A percentile compares a stretch with the other conserved stretches of the same genome.
These are phyloP conservation scores for Parauchenoglanis ngamensis DNA, from an alignment of 2,797 vertebrate genomes.

Conservation along the genomic window DNA sequence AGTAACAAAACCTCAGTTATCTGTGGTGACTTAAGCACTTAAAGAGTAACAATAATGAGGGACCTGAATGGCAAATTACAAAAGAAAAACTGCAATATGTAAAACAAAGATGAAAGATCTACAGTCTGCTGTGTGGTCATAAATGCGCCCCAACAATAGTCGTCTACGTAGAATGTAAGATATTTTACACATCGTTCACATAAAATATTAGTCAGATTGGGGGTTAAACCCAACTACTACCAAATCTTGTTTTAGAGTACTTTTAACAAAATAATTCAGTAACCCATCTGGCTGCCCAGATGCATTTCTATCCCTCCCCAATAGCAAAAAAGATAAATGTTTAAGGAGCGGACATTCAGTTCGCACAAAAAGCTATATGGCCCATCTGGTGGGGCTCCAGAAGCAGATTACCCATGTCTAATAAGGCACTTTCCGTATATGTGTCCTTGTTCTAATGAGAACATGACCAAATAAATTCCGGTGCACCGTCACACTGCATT, in stretches of 20 bases:
- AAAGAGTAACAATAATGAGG: conserved; percentile 6
- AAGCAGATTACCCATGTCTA: conserved; percentile 43
- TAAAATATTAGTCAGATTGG: not conserved
- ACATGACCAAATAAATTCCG: conserved; percentile 19
- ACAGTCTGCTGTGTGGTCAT: not conserved
- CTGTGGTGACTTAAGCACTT: not conserved
- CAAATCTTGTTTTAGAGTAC: conserved; percentile 19
- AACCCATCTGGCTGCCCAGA: conserved; percentile 29
- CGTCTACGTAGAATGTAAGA: not conserved
- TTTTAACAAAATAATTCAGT: conserved; percentile 9
- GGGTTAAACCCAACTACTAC: not conserved
- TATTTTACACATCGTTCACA: not conserved
- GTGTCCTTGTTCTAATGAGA: conserved; percentile 39
- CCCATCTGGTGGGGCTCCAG: conserved; percentile 7
- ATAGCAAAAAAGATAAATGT: conserved; percentile 20
- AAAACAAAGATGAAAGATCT: not conserved
- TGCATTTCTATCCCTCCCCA: conserved; percentile 15
- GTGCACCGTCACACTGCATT: not conserved
- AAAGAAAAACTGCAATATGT: not conserved
- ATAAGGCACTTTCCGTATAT: conserved; percentile 60
- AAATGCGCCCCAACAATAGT: not conserved
- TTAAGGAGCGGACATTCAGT: conserved; percentile 17
- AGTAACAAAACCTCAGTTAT: conserved; percentile 28
- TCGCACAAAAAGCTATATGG: not conserved
- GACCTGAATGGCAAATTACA: not conserved